phyloP scores from a whole-genome alignment of 2,113 vertebrate species.

The Tringa solitaria region DNA sequence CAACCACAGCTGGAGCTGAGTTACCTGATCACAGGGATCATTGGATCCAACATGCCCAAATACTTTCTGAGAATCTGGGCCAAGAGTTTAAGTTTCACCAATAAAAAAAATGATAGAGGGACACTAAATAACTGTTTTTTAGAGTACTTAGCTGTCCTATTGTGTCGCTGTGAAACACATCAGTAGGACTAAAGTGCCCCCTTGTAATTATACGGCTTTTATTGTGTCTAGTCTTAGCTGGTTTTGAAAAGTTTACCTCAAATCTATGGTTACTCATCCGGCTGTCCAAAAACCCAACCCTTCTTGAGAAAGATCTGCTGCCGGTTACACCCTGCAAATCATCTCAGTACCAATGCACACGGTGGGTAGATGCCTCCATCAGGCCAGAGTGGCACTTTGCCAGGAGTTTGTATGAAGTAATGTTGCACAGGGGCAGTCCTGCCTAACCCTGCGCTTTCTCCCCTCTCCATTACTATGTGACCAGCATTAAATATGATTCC shows the following conservation, averaged over 20 bases:
- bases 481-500: background rate
- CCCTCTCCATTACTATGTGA: background rate
- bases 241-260: background rate
- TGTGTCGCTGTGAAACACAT: background rate
- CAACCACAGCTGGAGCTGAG: background rate
- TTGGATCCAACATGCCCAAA: background rate
- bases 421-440: background rate
- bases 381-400: background rate
- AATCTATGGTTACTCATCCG: background rate
- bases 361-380: background rate
- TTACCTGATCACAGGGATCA: background rate
- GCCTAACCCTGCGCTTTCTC: accelerated
- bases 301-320: background rate
- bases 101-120: background rate
- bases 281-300: background rate
- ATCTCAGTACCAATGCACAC: background rate
- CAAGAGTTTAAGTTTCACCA: background rate
- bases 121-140: background rate
- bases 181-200: background rate
- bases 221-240: background rate
- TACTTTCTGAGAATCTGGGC: background rate
- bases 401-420: background rate
- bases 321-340: background rate
- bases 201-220: background rate
- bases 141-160: background rate